Evolutionary conservation across 2,113 vertebrate species (phyloP), one percentile per base, ranked within the genome.

Genomic region (Scatophagus argus): DNA sequence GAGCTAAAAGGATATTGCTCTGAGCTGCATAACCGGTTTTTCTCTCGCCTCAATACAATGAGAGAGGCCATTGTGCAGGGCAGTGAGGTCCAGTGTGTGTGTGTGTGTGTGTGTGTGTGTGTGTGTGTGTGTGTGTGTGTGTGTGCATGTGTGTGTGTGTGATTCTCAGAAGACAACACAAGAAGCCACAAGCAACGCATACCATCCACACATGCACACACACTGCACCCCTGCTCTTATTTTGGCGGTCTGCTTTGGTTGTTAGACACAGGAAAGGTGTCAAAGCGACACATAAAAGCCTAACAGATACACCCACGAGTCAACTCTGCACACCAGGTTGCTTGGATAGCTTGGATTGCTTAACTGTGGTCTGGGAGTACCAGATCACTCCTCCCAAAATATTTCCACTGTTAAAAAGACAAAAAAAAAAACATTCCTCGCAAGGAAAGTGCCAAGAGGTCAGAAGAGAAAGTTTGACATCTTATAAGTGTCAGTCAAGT

Each of bases 401-500:
- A 60, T 70, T 82, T 73, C 60, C 76, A 36, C 27, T 52, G 56
- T 71, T 39, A 47, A 79, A 84, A 66, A 60, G 31, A 49, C 49
- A 54, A 55, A 82, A 85, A 74, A 54, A 55, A 82, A 85, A 74
- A 11, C 52, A 41, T 68, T 86, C 66, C 59, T 80, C 0, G 1
- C 51, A 64, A 39, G 72, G 10, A 74, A 85, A 69, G 13, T 65
- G 49, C 70, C 34, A 66, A 39, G 49, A 77, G 82, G 81, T 83
- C 55, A 84, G 47, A 63, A 49, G 69, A 85, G 69, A 89, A 74
- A 32, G 32, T 65, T 86, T 83, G 72, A 60, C 58, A 84, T 36
- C 55, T 69, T 72, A n/a, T 84, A 79, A 85, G 63, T 81, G 83
- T 81, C 75, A 80, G 56, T 79, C 77, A 81, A 54, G 65, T 71